A percentile compares a stretch with the other conserved stretches of the same genome.
These are phyloP conservation scores for Tanypteryx hageni DNA, from an alignment of 2,888 invertebrate genomes.

Conservation along the genomic window DNA sequence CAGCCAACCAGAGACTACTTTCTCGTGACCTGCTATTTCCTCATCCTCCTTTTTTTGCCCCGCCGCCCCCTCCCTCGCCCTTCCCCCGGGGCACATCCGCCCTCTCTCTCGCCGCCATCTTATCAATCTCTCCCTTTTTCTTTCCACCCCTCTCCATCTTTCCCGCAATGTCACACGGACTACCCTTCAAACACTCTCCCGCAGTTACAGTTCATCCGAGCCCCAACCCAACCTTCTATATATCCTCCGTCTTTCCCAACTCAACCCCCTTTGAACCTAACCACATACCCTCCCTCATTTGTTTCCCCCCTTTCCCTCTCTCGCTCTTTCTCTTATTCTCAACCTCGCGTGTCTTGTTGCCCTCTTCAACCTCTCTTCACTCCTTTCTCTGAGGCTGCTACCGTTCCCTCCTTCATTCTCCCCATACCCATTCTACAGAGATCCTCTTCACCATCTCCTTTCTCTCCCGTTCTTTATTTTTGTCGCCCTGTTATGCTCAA, in stretches of 20 bases:
- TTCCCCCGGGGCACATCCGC: background rate
- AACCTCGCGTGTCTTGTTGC: background rate
- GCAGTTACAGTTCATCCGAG: too few species aligned
- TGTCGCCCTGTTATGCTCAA: too few species aligned
- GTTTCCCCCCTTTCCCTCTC: background rate
- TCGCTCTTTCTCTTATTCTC: background rate
- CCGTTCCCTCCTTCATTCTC: background rate
- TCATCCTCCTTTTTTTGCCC: background rate
- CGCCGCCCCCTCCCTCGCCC: background rate
- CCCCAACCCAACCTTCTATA: too few species aligned
- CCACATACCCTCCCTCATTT: background rate
- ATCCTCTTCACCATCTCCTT: background rate
- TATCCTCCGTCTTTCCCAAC: too few species aligned
- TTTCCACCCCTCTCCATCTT: background rate
- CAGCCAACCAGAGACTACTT: background rate
- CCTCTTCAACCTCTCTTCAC: background rate
- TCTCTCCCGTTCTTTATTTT: background rate
- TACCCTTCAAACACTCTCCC: too few species aligned
- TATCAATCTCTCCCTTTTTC: background rate
- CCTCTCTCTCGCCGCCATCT: background rate
- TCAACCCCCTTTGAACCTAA: too few species aligned
- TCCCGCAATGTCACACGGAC: too few species aligned
- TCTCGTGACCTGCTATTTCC: slow-evolving; percentile 14
- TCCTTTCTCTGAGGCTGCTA: background rate
- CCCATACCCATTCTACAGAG: background rate